Conservation (phyloP, 2,113 vertebrate species). For the Fregetta grallaria region DNA sequence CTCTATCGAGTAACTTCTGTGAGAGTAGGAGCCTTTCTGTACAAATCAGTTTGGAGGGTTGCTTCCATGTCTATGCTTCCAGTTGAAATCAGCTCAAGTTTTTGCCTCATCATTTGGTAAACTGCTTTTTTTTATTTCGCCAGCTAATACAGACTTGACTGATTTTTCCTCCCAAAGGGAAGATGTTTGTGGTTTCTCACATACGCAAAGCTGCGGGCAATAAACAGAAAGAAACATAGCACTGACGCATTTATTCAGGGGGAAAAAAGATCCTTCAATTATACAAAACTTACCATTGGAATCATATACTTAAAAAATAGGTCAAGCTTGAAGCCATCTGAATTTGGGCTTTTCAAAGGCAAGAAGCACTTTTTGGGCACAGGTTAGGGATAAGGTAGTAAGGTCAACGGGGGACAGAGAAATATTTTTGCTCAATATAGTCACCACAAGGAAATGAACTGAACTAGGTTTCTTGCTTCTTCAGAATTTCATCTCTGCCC, state of each 20-base stretch:
- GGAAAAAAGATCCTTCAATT: neutral
- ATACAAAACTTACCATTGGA: neutral
- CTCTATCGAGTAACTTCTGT: neutral
- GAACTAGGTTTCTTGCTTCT: neutral
- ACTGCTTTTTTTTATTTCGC: neutral
- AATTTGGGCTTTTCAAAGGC: neutral
- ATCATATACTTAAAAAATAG: neutral
- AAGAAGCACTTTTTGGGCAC: neutral
- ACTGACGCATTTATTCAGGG: neutral
- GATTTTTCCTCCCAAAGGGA: neutral
- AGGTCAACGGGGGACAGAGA: neutral
- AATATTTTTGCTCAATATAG: neutral
- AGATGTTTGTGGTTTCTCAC: neutral
- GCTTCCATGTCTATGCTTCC: neutral
- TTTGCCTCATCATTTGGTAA: neutral
- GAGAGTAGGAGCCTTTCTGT: neutral
- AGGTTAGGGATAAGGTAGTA: neutral
- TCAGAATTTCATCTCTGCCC: neutral
- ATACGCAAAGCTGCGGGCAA: rapidly evolving
- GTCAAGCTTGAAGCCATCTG: neutral
- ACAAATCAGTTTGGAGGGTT: neutral
- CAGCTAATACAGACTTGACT: neutral
- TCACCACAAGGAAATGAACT: neutral
- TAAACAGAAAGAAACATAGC: neutral
- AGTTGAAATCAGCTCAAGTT: neutral